Percentiles rank a stretch among this genome's conserved stretches.
Conservation (phyloP, 2,888 invertebrate genomes). For the Sinodicranocentrus sp. region DNA sequence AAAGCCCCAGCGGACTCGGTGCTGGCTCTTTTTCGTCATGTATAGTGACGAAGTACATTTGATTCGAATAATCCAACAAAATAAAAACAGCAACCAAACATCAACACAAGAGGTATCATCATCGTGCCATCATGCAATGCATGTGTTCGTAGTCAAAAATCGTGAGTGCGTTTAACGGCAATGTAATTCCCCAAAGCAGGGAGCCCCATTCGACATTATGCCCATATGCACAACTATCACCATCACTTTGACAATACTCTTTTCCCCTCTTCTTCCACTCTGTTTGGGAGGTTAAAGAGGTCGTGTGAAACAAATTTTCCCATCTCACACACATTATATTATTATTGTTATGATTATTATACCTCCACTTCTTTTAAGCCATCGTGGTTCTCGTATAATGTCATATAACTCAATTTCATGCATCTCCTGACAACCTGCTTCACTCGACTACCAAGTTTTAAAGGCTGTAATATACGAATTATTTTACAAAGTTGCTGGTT, state of each 20-base stretch:
- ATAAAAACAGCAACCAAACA: slow-evolving; percentile 6
- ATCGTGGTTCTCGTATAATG: background rate
- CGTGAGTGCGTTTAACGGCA: slow-evolving; percentile 4
- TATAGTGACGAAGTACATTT: slow-evolving; percentile 8
- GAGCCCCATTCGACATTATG: background rate
- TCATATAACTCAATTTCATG: too few species aligned
- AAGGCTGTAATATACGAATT: too few species aligned
- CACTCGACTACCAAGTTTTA: background rate
- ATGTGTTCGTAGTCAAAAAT: background rate
- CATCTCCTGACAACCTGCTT: background rate
- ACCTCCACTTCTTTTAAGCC: slow-evolving; percentile 20
- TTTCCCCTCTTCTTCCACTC: background rate
- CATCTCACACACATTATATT: slow-evolving; percentile 56
- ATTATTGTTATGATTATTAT: slow-evolving; percentile 45
- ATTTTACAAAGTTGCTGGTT: too few species aligned
- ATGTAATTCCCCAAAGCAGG: slow-evolving; percentile 5
- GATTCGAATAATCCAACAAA: slow-evolving; percentile 12
- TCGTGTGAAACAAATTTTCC: slow-evolving; percentile 67
- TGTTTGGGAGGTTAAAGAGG: slow-evolving; percentile 60
- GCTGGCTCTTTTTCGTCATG: background rate
- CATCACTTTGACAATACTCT: background rate
- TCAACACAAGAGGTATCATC: slow-evolving; percentile 6
- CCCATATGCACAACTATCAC: too few species aligned
- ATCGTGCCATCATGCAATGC: slow-evolving; percentile 7
- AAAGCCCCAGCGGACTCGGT: background rate